Evolutionary conservation across 2,797 vertebrate species (phyloP).

Genomic region (Mallotus villosus): DNA sequence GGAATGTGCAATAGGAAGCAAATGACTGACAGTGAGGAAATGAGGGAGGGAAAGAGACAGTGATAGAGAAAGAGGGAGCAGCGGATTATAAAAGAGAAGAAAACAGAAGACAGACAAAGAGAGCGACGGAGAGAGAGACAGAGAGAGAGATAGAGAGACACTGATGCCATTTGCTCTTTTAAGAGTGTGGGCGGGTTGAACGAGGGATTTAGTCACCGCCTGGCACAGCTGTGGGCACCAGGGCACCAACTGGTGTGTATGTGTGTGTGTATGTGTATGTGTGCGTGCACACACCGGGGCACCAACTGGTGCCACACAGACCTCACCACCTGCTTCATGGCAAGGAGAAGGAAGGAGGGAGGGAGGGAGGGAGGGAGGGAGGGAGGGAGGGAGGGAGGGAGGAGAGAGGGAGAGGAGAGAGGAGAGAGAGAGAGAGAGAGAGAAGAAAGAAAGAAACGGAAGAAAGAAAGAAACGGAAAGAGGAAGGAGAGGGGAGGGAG

Average conservation of each 20-base stretch:
- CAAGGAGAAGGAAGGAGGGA: background rate
- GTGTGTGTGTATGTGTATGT: too few species aligned
- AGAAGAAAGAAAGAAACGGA: slow-evolving; percentile 12
- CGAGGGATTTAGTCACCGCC: slow-evolving; percentile 35
- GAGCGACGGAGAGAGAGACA: background rate
- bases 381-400: background rate
- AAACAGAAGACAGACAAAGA: background rate
- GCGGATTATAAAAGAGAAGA: too few species aligned
- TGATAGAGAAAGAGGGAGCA: background rate
- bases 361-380: background rate
- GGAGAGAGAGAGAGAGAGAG: background rate
- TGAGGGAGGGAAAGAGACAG: background rate
- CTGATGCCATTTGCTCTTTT: slow-evolving; percentile 28
- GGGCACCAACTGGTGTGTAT: slow-evolving; percentile 7
- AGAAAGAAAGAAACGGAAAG: slow-evolving; percentile 1
- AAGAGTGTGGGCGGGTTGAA: slow-evolving; percentile 44
- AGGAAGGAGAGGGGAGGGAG: background rate
- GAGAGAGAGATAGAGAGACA: background rate
- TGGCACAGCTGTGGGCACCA: slow-evolving; percentile 40
- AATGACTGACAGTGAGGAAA: background rate
- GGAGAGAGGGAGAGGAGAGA: background rate
- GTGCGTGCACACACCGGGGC: too few species aligned
- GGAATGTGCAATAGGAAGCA: background rate
- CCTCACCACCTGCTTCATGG: slow-evolving; percentile 50
- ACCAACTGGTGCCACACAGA: slow-evolving; percentile 43